Evolutionary conservation across 2,113 vertebrate species (phyloP), one percentile per base, ranked within the genome.

Genomic region (Eptesicus fuscus): DNA sequence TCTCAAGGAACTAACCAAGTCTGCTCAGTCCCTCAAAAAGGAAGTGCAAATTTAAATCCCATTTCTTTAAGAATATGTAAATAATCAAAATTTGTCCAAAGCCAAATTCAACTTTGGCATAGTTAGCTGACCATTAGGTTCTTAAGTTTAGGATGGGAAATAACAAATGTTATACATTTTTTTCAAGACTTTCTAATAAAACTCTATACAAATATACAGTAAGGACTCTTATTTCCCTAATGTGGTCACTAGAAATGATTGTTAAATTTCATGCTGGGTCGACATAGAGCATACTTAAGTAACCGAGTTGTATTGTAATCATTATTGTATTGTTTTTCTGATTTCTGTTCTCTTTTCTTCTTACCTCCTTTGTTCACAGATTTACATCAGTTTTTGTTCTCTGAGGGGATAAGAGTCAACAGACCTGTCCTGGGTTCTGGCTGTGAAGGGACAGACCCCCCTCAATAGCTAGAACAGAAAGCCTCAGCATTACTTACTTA

Each of bases 1-100:
- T 1, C 30, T 53, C 56, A 2, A 30, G 28, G 6, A 32, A 44
- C 1, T 2, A 22, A n/a, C 0, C 4, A 23, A 47, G 37, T 4
- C 35, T 20, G 13, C 18, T 4, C 1, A 40, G 12, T 20, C 14
- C 1, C 2, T 23, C 56, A 37, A 40, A 70, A 88, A 11, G 49
- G 20, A n/a, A 18, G 28, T 40, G 9, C 14, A 16, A n/a, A 17
- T 18, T 47, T 42, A 35, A n/a, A 28, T n/a, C 40, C 18, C 25
- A 40, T n/a, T 69, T 80, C 79, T 53, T 37, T 77, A n/a, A 40
- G 13, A 59, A 56, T 2, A 0, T 79, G 37, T 17, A 53, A 51
- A 51, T 13, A 61, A 30, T 3, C 17, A n/a, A 47, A 30, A 35
- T 49, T 7, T 32, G 16, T 30, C 10, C 70, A 53, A 51, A 85